A percentile compares a stretch with the other conserved stretches of the same genome.
phyloP scores from a whole-genome alignment of 2,113 vertebrate species.

The Platichthys stellatus region DNA sequence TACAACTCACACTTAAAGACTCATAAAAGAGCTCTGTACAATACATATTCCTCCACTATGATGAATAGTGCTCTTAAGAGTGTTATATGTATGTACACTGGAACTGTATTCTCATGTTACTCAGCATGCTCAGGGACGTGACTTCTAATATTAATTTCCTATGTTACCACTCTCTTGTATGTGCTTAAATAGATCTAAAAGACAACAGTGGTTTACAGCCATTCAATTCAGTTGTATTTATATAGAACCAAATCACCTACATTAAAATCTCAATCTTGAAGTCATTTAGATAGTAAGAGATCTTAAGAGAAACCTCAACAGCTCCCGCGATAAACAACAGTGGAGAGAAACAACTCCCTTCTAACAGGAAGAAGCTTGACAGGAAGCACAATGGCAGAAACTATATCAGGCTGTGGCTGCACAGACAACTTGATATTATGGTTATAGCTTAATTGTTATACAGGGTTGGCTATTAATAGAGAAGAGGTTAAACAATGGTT shows the following conservation, averaged over 20 bases:
- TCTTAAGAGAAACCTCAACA: not conserved
- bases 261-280: not conserved
- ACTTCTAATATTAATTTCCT: conserved; percentile 1
- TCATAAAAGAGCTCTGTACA: not conserved
- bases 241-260: not conserved
- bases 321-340: not conserved
- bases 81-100: not conserved
- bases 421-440: conserved; percentile 12
- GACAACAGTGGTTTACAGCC: conserved; percentile 4
- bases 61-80: not conserved
- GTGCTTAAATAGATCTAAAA: conserved; percentile 9
- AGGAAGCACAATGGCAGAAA: conserved; percentile 21
- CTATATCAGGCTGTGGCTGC: conserved; percentile 20
- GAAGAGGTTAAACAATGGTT: conserved; percentile 6
- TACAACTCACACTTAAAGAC: not conserved
- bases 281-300: no score
- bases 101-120: not conserved
- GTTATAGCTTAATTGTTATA: conserved; percentile 17
- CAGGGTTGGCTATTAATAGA: conserved; percentile 20
- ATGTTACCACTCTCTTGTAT: not conserved
- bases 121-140: not conserved
- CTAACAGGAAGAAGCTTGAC: not conserved
- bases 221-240: not conserved
- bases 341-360: not conserved
- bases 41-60: not conserved